Percentiles rank a stretch among this genome's conserved stretches.
phyloP scores from a whole-genome alignment of 2,797 vertebrate genomes.

The Enteromius mattozi region DNA sequence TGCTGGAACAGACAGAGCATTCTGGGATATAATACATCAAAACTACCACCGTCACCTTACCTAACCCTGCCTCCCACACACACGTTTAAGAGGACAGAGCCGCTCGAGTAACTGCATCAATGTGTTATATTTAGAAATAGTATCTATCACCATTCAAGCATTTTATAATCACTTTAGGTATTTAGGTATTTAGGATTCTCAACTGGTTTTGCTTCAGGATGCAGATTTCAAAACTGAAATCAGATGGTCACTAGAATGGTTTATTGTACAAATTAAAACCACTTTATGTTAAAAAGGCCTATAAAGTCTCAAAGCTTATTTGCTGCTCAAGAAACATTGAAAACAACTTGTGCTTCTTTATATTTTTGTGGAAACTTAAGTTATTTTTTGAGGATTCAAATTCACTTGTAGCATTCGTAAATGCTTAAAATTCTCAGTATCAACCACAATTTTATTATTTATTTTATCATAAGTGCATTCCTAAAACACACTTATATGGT shows the following conservation, averaged over 20 bases:
- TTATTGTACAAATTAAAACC: background rate
- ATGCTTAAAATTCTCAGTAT: background rate
- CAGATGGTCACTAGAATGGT: background rate
- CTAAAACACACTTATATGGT: background rate
- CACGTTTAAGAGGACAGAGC: slow-evolving; percentile 21
- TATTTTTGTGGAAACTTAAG: background rate
- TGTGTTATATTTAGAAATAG: slow-evolving; percentile 5
- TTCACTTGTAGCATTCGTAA: background rate
- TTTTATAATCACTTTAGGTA: background rate
- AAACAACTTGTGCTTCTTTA: background rate
- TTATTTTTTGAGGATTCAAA: background rate
- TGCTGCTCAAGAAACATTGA: background rate
- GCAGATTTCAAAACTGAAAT: background rate
- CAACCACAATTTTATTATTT: background rate
- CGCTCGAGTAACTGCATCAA: background rate
- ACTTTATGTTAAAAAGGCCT: background rate
- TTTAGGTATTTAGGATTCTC: background rate
- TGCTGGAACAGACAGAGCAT: slow-evolving; percentile 61
- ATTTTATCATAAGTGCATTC: background rate
- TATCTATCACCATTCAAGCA: slow-evolving; percentile 9
- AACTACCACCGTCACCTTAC: slow-evolving; percentile 17
- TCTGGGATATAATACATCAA: slow-evolving; percentile 46
- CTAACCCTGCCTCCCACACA: slow-evolving; percentile 27
- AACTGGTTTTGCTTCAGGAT: background rate
- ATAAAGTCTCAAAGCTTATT: background rate